Conservation (phyloP, 2,113 vertebrate genomes). For the Elephas maximus region DNA sequence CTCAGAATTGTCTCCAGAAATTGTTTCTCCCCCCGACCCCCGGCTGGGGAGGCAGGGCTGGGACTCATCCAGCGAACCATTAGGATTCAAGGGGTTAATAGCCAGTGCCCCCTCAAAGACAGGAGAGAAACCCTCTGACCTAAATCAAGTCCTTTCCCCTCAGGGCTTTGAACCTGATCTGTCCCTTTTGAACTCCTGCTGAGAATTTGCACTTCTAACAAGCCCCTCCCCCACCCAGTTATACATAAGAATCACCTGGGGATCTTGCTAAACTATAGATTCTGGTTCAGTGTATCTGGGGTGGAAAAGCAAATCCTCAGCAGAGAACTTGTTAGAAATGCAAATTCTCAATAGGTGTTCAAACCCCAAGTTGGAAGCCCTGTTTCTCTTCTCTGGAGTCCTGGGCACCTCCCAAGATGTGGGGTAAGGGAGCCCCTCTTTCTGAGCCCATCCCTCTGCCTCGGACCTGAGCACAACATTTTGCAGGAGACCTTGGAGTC, state of each 20-base stretch:
- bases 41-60: background rate
- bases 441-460: background rate
- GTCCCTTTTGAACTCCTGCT: no score
- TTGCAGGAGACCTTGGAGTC: background rate
- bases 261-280: no score
- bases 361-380: no score
- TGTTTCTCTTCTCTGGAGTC: background rate
- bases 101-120: background rate
- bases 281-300: no score
- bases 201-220: no score
- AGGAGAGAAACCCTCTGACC: background rate
- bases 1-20: slow-evolving; percentile 44
- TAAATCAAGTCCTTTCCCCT: background rate
- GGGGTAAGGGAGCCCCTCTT: background rate
- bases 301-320: no score
- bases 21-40: background rate
- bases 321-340: no score
- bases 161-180: no score
- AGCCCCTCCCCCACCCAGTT: no score
- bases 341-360: no score
- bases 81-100: background rate
- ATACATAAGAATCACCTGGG: no score
- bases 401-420: background rate
- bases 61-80: background rate
- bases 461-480: background rate